phyloP scores from a whole-genome alignment of 2,113 vertebrate genomes.

The Emydura subglobosa region DNA sequence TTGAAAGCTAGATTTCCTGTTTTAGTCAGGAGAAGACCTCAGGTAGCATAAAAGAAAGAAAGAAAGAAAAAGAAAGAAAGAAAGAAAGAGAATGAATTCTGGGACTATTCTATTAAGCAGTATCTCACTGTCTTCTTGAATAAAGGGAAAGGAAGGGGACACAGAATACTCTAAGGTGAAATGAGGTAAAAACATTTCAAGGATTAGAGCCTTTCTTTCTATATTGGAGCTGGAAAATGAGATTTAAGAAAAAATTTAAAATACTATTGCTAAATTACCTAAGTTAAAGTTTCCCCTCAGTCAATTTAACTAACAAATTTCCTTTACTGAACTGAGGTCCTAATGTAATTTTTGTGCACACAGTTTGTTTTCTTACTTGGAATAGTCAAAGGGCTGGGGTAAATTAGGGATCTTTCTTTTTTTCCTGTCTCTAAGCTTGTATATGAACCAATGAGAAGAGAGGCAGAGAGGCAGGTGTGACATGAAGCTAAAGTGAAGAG shows the following conservation, averaged over 20 bases:
- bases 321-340: not conserved
- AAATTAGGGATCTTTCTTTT: not conserved
- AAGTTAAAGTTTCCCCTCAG: not conserved
- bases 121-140: not conserved
- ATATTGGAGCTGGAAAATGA: not conserved
- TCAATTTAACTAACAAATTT: not conserved
- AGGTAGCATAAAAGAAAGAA: not conserved
- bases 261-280: not conserved
- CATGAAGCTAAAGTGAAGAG: not conserved
- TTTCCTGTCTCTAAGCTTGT: not conserved
- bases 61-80: not conserved
- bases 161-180: not conserved
- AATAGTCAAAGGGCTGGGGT: not conserved
- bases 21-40: conserved; percentile 1
- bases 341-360: not conserved
- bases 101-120: not conserved
- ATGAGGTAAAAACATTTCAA: not conserved
- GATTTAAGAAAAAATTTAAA: not conserved
- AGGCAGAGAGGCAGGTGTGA: not conserved
- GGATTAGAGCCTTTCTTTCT: not conserved
- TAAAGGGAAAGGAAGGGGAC: not conserved
- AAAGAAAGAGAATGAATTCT: not conserved
- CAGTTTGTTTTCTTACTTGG: not conserved
- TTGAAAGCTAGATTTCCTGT: conserved; percentile 14
- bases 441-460: not conserved